phyloP scores from a whole-genome alignment of 2,113 vertebrate species.

The Gopherus evgoodei region DNA sequence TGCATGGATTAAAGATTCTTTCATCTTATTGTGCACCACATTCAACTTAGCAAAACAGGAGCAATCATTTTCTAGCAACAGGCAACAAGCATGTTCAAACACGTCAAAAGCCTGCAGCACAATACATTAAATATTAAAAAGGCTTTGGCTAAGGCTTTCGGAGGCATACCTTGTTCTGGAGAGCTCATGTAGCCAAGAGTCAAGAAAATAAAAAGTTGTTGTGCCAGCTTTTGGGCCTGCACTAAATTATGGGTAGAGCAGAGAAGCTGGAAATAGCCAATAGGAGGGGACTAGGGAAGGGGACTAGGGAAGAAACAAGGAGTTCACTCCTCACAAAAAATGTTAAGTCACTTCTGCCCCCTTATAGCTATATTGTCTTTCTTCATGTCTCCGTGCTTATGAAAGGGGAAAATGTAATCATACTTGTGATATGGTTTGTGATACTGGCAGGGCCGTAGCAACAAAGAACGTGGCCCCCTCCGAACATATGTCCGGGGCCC shows the following conservation, averaged over 20 bases:
- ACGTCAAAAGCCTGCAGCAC: slow-evolving; percentile 16
- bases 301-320: rapidly evolving
- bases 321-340: neutral
- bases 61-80: neutral
- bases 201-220: slow-evolving; percentile 24
- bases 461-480: no score
- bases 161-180: slow-evolving; percentile 35
- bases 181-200: neutral
- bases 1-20: neutral
- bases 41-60: slow-evolving; percentile 18
- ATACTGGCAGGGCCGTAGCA: no score
- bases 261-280: neutral
- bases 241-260: neutral
- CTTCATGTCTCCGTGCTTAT: neutral
- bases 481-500: no score
- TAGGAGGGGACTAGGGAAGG: slow-evolving; percentile 8
- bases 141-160: neutral
- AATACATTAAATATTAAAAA: slow-evolving; percentile 22
- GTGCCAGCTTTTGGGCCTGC: neutral
- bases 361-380: neutral
- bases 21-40: neutral
- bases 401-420: neutral
- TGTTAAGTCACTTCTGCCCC: neutral
- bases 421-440: neutral
- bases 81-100: neutral